Evolutionary conservation across 2,888 invertebrate genomes (phyloP).

Genomic region (Epiblema foenella): DNA sequence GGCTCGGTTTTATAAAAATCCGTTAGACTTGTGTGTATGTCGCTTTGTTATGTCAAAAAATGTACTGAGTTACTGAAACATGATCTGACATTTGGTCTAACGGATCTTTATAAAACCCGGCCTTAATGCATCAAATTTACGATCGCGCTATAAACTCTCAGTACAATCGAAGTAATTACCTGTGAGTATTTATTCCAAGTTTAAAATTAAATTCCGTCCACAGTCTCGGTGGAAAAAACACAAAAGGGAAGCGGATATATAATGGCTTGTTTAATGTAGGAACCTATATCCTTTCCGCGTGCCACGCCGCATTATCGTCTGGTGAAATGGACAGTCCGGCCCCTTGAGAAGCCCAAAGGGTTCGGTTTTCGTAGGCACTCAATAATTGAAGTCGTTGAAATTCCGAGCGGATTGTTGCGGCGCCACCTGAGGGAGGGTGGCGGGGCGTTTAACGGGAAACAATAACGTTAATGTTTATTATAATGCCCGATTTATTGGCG

Average conservation of each 20-base stretch:
- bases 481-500: slow-evolving; percentile 81
- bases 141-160: slow-evolving; percentile 3
- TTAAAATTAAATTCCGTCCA: slow-evolving; percentile 61
- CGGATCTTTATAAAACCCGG: too few relatives aligned
- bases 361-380: slow-evolving; percentile 79
- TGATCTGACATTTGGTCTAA: too few relatives aligned
- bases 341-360: slow-evolving; percentile 80
- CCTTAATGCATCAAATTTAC: slow-evolving; percentile 9
- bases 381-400: slow-evolving; percentile 84
- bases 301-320: slow-evolving; percentile 73
- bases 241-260: slow-evolving; percentile 60
- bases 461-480: slow-evolving; percentile 83
- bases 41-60: too few relatives aligned
- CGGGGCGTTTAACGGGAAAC: slow-evolving; percentile 71
- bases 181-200: slow-evolving; percentile 49
- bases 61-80: too few relatives aligned
- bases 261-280: slow-evolving; percentile 73
- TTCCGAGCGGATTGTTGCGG: slow-evolving; percentile 79
- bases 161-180: slow-evolving; percentile 35
- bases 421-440: slow-evolving; percentile 64
- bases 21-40: too few relatives aligned
- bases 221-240: slow-evolving; percentile 56
- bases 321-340: slow-evolving; percentile 77
- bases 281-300: slow-evolving; percentile 60
- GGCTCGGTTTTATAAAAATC: too few relatives aligned